Conservation (phyloP, 1,140 invertebrate species). For the Acyrthosiphon pisum region DNA sequence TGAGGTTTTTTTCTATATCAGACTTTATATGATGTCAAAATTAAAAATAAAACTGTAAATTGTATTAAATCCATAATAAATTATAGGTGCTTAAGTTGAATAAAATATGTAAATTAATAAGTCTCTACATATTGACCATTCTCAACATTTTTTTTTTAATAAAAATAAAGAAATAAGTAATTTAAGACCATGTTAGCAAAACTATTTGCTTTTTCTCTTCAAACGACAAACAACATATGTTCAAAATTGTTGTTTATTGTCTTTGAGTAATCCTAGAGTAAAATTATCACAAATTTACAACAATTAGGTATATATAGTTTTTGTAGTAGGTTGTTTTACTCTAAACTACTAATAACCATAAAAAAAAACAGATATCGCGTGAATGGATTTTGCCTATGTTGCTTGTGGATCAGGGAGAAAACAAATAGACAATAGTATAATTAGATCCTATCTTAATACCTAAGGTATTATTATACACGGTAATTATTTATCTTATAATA, state of each 20-base stretch:
- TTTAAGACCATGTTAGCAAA: not conserved
- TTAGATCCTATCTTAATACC: not conserved
- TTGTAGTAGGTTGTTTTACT: not conserved
- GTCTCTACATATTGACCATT: not conserved
- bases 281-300: not conserved
- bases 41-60: not conserved
- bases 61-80: not conserved
- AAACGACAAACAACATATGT: not conserved
- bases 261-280: not conserved
- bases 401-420: not conserved
- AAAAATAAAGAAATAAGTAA: not conserved
- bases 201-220: not conserved
- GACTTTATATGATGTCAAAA: not conserved
- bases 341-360: not conserved
- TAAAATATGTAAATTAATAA: not conserved
- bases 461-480: not conserved
- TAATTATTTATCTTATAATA: not conserved
- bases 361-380: not conserved
- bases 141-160: not conserved
- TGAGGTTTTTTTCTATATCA: not conserved
- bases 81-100: not conserved
- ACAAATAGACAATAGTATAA: not conserved
- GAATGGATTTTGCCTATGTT: not conserved
- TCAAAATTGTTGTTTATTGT: not conserved
- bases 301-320: not conserved